These are phyloP conservation scores for Cerceris ruficornis DNA, from an alignment of 2,888 invertebrate species.

Conservation along the genomic window DNA sequence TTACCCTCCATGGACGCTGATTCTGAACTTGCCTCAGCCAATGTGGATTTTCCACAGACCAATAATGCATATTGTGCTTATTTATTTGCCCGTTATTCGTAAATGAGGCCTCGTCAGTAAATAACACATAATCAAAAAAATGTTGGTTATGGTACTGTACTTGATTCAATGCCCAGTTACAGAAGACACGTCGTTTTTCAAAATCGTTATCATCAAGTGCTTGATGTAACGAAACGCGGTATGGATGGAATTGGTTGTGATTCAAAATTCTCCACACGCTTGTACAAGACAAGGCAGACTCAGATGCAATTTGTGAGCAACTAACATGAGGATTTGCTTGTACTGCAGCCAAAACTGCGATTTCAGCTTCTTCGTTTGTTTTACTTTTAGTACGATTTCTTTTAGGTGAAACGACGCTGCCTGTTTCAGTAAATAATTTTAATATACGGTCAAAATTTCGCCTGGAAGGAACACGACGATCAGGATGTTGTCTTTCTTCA, in stretches of 20 bases:
- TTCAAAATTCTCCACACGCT: constrained; percentile 4
- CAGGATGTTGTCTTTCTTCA: too few species aligned
- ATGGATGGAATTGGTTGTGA: constrained; percentile 1
- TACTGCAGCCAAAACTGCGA: too few species aligned
- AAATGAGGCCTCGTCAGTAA: constrained; percentile 6
- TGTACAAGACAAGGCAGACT: constrained; percentile 7
- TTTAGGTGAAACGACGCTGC: too few species aligned
- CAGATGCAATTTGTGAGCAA: constrained; percentile 4
- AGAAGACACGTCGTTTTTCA: constrained; percentile 4
- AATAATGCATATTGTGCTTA: constrained; percentile 22
- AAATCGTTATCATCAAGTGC: constrained; percentile 4
- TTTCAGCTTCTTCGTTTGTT: too few species aligned
- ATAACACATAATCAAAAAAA: not conserved
- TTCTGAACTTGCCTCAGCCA: constrained; percentile 12
- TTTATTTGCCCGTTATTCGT: constrained; percentile 16
- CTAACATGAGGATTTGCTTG: constrained; percentile 1
- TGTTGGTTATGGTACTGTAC: constrained; percentile 2
- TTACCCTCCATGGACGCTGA: constrained; percentile 16
- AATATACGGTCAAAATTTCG: too few species aligned
- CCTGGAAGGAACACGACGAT: too few species aligned
- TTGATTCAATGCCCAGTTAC: constrained; percentile 4
- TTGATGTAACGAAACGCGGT: not conserved
- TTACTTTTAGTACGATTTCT: too few species aligned
- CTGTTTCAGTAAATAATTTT: too few species aligned
- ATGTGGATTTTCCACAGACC: constrained; percentile 21